phyloP scores from a whole-genome alignment of 1,140 invertebrate genomes.

The Eupeodes corollae region DNA sequence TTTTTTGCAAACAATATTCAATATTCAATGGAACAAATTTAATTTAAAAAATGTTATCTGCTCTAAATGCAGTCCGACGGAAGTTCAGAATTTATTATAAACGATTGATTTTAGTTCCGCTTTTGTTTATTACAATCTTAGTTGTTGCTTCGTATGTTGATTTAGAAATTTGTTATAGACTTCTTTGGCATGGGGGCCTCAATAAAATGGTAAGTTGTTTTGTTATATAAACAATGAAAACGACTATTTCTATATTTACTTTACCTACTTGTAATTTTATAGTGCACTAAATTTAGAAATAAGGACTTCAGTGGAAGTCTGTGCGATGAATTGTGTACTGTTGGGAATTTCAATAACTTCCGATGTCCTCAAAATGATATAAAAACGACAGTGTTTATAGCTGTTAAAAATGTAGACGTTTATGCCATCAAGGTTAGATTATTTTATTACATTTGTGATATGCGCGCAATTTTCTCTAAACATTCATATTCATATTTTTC shows the following conservation, averaged over 20 bases:
- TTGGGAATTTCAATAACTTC: conserved; percentile 23
- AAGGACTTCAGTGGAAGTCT: conserved; percentile 27
- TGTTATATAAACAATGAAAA: not conserved
- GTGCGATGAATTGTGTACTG: conserved; percentile 26
- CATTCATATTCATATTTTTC: not conserved
- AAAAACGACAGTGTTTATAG: conserved; percentile 28
- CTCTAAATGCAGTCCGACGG: not conserved
- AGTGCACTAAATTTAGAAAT: conserved; percentile 28
- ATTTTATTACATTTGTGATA: not conserved
- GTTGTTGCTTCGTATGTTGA: conserved; percentile 5
- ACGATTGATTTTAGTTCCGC: not conserved
- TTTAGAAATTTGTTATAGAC: not conserved
- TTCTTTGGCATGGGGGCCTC: not conserved
- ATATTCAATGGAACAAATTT: too few species aligned
- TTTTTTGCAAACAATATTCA: too few species aligned
- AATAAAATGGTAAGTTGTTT: not conserved
- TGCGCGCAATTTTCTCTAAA: not conserved
- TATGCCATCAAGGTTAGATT: conserved; percentile 29
- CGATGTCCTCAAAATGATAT: conserved; percentile 27
- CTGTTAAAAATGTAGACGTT: conserved; percentile 28
- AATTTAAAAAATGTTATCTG: too few species aligned
- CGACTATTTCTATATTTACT: not conserved
- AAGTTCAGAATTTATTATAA: not conserved
- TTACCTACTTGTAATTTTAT: not conserved
- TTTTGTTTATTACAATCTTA: not conserved